phyloP scores from a whole-genome alignment of 2,888 invertebrate genomes.

The Saturnia japonica region DNA sequence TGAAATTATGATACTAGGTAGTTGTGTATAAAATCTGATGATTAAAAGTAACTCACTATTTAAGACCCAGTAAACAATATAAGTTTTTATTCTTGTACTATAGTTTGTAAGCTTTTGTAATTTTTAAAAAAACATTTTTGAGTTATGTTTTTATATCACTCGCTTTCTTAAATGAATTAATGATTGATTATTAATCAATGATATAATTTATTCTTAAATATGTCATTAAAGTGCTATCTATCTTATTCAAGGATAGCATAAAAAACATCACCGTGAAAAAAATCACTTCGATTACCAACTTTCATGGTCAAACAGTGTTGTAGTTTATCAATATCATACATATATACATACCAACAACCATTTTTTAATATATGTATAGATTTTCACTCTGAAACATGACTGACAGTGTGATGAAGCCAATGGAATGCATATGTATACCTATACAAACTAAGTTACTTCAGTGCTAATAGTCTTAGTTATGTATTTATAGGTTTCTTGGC shows the following conservation, averaged over 20 bases:
- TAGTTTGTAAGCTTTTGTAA: too few relatives aligned
- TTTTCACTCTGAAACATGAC: neutral
- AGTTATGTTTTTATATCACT: too few relatives aligned
- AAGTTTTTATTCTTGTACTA: neutral
- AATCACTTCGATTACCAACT: too few relatives aligned
- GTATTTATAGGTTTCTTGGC: slow-evolving; percentile 51
- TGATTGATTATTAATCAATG: neutral
- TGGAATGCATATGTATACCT: neutral
- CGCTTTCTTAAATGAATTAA: too few relatives aligned
- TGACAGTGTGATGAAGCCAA: slow-evolving; percentile 16
- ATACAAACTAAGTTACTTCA: slow-evolving; percentile 29
- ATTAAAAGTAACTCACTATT: too few relatives aligned
- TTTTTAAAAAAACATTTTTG: neutral
- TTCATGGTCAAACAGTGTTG: too few relatives aligned
- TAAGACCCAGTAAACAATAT: neutral
- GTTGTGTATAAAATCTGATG: neutral
- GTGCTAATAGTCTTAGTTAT: slow-evolving; percentile 37
- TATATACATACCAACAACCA: too few relatives aligned
- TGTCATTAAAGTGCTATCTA: too few relatives aligned
- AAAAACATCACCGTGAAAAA: too few relatives aligned
- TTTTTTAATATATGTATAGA: too few relatives aligned
- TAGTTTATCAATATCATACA: too few relatives aligned
- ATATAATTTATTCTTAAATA: neutral
- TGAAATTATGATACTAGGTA: neutral
- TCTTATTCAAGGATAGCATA: too few relatives aligned